phyloP scores from a whole-genome alignment of 2,888 invertebrate genomes.

The Creontiades dilutus region DNA sequence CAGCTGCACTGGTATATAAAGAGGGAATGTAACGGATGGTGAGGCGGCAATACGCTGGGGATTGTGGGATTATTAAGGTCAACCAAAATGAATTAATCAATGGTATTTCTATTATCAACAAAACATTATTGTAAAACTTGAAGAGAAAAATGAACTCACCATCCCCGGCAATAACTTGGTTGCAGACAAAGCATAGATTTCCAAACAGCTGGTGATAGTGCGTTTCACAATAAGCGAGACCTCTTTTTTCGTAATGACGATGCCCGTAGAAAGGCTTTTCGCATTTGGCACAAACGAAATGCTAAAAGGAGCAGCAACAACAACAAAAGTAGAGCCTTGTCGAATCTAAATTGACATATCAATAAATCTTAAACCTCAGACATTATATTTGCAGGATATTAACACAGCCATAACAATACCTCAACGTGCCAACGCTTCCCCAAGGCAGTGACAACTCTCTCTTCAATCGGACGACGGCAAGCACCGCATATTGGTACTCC shows the following conservation, averaged over 20 bases:
- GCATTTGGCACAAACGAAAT: constrained; percentile 99
- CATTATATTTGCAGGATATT: too few species aligned
- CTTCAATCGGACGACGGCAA: constrained; percentile 98
- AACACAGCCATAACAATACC: constrained; percentile 79
- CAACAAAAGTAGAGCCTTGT: background rate
- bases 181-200: constrained; percentile 98
- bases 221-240: constrained; percentile 98
- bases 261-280: constrained; percentile 99
- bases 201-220: constrained; percentile 99
- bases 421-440: constrained; percentile 99
- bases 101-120: too few species aligned
- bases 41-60: too few species aligned
- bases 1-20: too few species aligned
- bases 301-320: constrained; percentile 82
- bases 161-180: constrained; percentile 98
- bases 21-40: too few species aligned
- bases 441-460: constrained; percentile 97
- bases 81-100: too few species aligned
- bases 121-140: too few species aligned
- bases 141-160: constrained; percentile 82
- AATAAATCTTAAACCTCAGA: too few species aligned
- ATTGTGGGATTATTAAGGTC: too few species aligned
- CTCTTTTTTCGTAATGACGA: constrained; percentile 99
- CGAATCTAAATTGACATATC: too few species aligned
- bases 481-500: constrained; percentile 99